Conservation (phyloP, 2,888 invertebrate species). For the Ennomos fuscantarius region DNA sequence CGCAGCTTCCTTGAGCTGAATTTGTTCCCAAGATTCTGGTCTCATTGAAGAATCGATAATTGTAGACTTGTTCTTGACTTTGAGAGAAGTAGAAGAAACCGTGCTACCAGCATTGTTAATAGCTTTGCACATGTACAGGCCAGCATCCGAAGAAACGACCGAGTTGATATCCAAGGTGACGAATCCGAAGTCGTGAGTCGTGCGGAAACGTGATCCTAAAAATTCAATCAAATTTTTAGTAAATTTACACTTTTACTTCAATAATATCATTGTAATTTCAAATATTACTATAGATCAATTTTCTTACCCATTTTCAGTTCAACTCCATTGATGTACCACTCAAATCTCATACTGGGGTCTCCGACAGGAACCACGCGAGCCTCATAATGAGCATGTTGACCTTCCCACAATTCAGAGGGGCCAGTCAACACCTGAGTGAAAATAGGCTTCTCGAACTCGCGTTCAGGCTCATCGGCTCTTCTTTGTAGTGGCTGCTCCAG, state of each 20-base stretch:
- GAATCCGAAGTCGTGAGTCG: slow-evolving; percentile 97
- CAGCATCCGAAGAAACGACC: slow-evolving; percentile 95
- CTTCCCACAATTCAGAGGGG: slow-evolving; percentile 96
- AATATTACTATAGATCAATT: too few relatives aligned
- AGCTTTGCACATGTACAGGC: slow-evolving; percentile 97
- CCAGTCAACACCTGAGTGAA: slow-evolving; percentile 95
- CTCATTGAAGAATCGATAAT: slow-evolving; percentile 94
- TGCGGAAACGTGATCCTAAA: slow-evolving; percentile 93
- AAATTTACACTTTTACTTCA: too few relatives aligned
- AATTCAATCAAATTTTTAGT: too few relatives aligned
- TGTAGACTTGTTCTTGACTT: slow-evolving; percentile 93
- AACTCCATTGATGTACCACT: slow-evolving; percentile 98
- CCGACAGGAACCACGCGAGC: slow-evolving; percentile 97
- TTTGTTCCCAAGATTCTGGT: slow-evolving; percentile 96
- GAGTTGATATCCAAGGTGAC: slow-evolving; percentile 96
- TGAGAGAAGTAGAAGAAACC: slow-evolving; percentile 95
- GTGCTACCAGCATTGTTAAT: slow-evolving; percentile 97
- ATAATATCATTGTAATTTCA: too few relatives aligned
- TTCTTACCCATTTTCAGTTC: slow-evolving; percentile 94
- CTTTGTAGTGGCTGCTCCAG: slow-evolving; percentile 91
- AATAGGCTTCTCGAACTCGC: slow-evolving; percentile 95
- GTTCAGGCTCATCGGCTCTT: slow-evolving; percentile 90
- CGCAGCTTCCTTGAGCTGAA: slow-evolving; percentile 95
- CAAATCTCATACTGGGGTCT: slow-evolving; percentile 95
- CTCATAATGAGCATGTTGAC: slow-evolving; percentile 95